Conservation (phyloP, 2,113 vertebrate genomes). For the Rallus limicola region DNA sequence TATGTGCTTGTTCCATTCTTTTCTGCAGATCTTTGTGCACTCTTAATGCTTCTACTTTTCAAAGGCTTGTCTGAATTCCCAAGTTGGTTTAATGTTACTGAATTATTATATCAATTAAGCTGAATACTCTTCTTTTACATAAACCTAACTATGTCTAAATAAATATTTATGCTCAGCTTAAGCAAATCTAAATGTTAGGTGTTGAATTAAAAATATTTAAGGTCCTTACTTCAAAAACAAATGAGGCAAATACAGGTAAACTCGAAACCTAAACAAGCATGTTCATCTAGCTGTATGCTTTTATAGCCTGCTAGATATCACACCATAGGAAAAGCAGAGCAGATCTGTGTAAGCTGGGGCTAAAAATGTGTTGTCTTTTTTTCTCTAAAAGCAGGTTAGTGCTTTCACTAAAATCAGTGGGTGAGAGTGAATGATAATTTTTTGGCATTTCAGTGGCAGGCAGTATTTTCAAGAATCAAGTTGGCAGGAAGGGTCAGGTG, state of each 20-base stretch:
- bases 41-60: not conserved
- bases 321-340: not conserved
- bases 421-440: not conserved
- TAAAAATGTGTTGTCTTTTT: not conserved
- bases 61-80: slow-evolving; percentile 2
- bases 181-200: slow-evolving; percentile 34
- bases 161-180: slow-evolving; percentile 29
- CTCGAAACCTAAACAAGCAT: not conserved
- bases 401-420: not conserved
- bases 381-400: not conserved
- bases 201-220: slow-evolving; percentile 7
- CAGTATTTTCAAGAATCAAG: not conserved
- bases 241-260: not conserved
- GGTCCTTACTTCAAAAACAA: slow-evolving; percentile 16
- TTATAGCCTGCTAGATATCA: not conserved
- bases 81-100: not conserved
- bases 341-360: not conserved
- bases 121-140: not conserved
- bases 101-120: slow-evolving; percentile 14
- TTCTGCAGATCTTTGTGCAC: not conserved
- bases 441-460: not conserved
- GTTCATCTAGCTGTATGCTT: not conserved
- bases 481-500: not conserved
- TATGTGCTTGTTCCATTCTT: not conserved
- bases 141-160: slow-evolving; percentile 19